A percentile compares a stretch with the other conserved stretches of the same genome.
These are phyloP conservation scores for Uropetala carovei DNA, from an alignment of 2,888 invertebrate species.

Conservation along the genomic window DNA sequence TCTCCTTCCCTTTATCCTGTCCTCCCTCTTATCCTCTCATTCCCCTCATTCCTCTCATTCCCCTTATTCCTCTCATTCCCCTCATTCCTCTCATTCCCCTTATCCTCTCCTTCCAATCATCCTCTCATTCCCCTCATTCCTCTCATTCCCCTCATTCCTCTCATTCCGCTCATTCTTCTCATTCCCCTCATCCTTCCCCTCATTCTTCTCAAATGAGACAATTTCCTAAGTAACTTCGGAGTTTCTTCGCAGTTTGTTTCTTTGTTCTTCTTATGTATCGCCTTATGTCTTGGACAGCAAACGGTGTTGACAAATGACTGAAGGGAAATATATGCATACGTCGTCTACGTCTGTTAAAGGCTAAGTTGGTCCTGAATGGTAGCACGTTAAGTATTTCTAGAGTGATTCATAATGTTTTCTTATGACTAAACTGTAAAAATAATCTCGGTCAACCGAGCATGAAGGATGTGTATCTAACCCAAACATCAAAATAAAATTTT, in stretches of 20 bases:
- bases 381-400: neutral
- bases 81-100: neutral
- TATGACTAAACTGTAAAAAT: neutral
- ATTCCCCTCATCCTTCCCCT: no score
- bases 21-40: no score
- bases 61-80: neutral
- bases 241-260: neutral
- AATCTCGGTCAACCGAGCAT: no score
- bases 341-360: slow-evolving; percentile 11
- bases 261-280: neutral
- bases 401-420: neutral
- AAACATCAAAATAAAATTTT: no score
- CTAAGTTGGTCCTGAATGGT: neutral
- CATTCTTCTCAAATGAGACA: neutral
- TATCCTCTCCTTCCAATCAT: no score
- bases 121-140: neutral
- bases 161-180: neutral
- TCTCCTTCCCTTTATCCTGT: no score
- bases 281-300: slow-evolving; percentile 4
- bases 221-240: neutral
- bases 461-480: no score
- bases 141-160: no score
- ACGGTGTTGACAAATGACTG: slow-evolving; percentile 37
- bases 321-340: slow-evolving; percentile 29
- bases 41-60: neutral